Base-by-base conservation (phyloP, 2,797 vertebrate species). In the Parambassis ranga region DNA sequence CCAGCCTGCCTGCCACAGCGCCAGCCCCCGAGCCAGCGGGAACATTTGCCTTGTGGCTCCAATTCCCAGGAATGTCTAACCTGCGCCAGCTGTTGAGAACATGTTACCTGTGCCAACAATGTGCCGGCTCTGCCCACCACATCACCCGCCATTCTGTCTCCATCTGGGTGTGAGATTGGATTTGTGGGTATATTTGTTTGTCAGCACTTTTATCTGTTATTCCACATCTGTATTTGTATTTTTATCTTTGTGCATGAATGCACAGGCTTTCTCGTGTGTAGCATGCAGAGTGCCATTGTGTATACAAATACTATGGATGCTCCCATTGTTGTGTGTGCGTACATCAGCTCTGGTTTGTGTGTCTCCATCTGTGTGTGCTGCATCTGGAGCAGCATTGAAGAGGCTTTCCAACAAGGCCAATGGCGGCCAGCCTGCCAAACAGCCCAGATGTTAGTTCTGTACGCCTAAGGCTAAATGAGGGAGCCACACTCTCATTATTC, bases 1-100 rank as follows among this genome's bases (percentile, higher is more conserved):
- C 90, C 83, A 95, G 95, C 93, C 94, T 92, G 94, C 86, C 79
- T 95, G 93, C 94, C 84, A 92, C 92, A 90, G 92, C 87, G 89
- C 90, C 91, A 94, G 92, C 94, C 92, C 92, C 92, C 87, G 24
- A 89, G 95, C 95, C 94, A 96, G 95, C 93, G 92, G 92, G 94
- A 98, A 96, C 96, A 98, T 98, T 96, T 95, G 96, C 95, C 95
- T 96, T 94, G 95, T 95, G 96, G 95, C 95, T 94, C 93, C 94
- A 97, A 97, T 96, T 98, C 96, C 97, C 96, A 97, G 96, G 96
- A 97, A 97, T 95, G 95, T 93, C 95, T 96, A 98, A 98, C 96
- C 96, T 96, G 94, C 92, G 96, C 96, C 97, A 99, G 97, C 96
- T 98, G 97, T 97, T 97, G 94, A 95, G 95, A 95, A 97, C 97